Evolutionary conservation across 2,797 vertebrate genomes (phyloP).

Genomic region (Distichodus sexfasciatus): DNA sequence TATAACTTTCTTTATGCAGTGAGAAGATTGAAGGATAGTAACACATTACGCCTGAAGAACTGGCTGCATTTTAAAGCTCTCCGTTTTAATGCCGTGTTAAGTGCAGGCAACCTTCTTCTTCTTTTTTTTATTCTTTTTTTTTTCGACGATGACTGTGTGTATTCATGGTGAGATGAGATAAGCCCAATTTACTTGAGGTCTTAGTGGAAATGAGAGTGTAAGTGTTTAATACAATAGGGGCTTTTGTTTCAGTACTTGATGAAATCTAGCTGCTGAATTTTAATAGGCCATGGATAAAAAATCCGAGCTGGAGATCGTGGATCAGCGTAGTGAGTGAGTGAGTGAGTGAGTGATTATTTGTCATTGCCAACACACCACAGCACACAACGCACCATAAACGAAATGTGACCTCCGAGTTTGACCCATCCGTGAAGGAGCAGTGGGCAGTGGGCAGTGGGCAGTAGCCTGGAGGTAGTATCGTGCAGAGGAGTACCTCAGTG

Average conservation of each 20-base stretch:
- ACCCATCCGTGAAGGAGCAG: too few relatives aligned
- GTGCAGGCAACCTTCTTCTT: neutral
- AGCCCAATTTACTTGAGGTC: neutral
- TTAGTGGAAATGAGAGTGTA: neutral
- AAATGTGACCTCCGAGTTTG: too few relatives aligned
- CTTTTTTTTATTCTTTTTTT: too few relatives aligned
- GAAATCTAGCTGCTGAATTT: slow-evolving; percentile 1
- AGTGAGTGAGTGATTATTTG: too few relatives aligned
- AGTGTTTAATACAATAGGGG: neutral
- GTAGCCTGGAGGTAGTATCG: too few relatives aligned
- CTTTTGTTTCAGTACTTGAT: slow-evolving; percentile 3
- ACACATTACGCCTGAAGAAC: too few relatives aligned
- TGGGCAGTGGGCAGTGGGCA: too few relatives aligned
- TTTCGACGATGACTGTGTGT: neutral
- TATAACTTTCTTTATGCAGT: too few relatives aligned
- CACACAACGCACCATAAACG: too few relatives aligned
- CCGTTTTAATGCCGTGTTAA: neutral
- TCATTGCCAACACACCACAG: too few relatives aligned
- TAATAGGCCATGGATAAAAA: neutral
- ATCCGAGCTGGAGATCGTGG: neutral
- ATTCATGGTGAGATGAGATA: neutral
- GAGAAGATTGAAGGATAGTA: too few relatives aligned
- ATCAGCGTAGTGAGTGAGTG: slow-evolving; percentile 1
- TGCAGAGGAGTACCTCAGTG: too few relatives aligned
- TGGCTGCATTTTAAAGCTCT: neutral